Percentiles rank a stretch among this genome's conserved stretches.
These are phyloP conservation scores for Cavia aperea DNA, from an alignment of 2,113 vertebrate species.

Conservation along the genomic window DNA sequence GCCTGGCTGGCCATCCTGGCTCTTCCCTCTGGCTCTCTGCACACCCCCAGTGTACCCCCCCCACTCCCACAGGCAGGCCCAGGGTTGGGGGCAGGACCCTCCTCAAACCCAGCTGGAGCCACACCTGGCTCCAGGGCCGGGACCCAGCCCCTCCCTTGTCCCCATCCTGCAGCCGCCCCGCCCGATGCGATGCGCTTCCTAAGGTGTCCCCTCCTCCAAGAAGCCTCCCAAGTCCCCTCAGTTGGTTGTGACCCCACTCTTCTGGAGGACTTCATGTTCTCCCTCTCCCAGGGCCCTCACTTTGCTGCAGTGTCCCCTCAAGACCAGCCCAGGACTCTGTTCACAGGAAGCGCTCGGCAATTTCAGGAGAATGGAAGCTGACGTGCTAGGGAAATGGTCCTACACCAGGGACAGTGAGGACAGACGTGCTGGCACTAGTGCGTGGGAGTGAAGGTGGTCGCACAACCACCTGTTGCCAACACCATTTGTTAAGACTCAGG, in stretches of 20 bases:
- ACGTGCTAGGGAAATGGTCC: neutral
- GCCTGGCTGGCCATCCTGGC: neutral
- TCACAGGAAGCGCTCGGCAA: conserved; percentile 4
- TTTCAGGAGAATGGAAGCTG: neutral
- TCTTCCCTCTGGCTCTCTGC: neutral
- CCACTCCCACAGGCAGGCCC: neutral
- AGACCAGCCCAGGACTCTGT: neutral
- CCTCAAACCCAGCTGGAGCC: neutral
- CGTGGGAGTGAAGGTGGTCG: neutral
- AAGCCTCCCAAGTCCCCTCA: neutral
- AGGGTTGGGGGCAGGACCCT: neutral
- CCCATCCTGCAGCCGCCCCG: neutral
- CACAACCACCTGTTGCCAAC: conserved; percentile 40
- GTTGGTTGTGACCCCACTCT: neutral
- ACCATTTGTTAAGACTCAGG: neutral
- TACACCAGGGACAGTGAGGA: neutral
- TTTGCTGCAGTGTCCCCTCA: neutral
- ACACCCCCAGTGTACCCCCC: fast-evolving
- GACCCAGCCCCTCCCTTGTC: neutral
- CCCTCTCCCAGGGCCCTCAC: neutral
- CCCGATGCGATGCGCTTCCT: too few relatives aligned
- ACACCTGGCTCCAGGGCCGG: neutral
- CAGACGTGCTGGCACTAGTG: fast-evolving
- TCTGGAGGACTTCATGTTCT: neutral
- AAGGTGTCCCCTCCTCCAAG: neutral